These are phyloP conservation scores for Nasonia giraulti DNA, from an alignment of 1,140 invertebrate genomes.

Conservation along the genomic window DNA sequence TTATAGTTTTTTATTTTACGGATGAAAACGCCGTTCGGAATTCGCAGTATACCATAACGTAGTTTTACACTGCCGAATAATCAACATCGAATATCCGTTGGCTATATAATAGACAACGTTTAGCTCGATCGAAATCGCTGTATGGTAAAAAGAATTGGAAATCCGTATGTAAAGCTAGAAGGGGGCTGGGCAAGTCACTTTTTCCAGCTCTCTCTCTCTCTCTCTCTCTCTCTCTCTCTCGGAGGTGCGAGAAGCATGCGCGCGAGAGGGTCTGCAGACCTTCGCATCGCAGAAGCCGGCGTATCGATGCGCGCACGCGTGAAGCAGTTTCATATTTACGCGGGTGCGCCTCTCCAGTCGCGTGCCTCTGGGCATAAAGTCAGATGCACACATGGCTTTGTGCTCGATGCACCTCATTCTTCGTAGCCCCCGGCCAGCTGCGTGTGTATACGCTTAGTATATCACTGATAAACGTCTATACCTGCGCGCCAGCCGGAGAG, in stretches of 20 bases:
- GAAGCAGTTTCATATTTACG: constrained; percentile 12
- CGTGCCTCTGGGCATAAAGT: constrained; percentile 22
- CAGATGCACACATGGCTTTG: background rate
- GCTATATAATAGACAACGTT: no score
- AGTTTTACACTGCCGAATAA: no score
- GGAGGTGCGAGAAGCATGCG: no score
- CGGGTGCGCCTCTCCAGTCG: background rate
- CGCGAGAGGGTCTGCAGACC: background rate
- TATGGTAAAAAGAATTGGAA: no score
- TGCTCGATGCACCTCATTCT: background rate
- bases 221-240: no score
- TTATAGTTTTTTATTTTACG: no score
- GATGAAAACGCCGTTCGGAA: no score
- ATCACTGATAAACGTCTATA: constrained; percentile 32
- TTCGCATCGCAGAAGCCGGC: background rate
- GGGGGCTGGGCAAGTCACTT: background rate
- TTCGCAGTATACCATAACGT: no score
- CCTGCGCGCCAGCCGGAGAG: background rate
- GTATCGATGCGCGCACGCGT: background rate
- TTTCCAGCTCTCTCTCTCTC: background rate
- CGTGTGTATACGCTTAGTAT: background rate
- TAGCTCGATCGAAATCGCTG: no score
- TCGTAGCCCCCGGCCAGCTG: background rate
- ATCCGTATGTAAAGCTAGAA: background rate
- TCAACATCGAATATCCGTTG: no score